Evolutionary conservation across 2,888 invertebrate genomes (phyloP).

Genomic region (Alloplasta piceator): DNA sequence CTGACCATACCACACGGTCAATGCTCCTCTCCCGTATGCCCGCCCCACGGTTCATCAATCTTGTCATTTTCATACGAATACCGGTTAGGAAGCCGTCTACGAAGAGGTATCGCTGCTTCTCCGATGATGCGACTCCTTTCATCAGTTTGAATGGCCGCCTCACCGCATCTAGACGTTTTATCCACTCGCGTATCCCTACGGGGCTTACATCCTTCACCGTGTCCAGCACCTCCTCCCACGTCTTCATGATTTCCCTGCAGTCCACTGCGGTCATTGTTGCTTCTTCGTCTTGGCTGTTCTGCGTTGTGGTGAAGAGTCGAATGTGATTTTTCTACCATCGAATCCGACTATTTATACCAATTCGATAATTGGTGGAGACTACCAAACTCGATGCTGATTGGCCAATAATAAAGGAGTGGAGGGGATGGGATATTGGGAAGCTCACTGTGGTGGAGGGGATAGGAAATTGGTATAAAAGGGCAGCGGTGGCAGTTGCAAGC

Average conservation of each 20-base stretch:
- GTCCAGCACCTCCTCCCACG: constrained; percentile 18
- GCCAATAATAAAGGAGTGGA: too few relatives aligned
- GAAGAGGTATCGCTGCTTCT: constrained; percentile 4
- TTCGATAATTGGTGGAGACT: too few relatives aligned
- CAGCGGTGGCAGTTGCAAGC: too few relatives aligned
- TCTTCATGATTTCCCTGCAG: constrained; percentile 17
- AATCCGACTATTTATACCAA: too few relatives aligned
- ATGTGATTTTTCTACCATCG: too few relatives aligned
- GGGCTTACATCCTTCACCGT: constrained; percentile 9
- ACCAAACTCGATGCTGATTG: too few relatives aligned
- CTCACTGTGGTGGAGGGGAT: too few relatives aligned
- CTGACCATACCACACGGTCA: too few relatives aligned
- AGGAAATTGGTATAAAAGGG: too few relatives aligned
- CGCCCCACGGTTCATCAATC: constrained; percentile 7
- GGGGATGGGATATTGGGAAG: too few relatives aligned
- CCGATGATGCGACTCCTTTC: constrained; percentile 1
- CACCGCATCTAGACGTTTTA: constrained; percentile 7
- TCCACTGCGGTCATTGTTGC: constrained; percentile 19
- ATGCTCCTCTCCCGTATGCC: constrained; percentile 1
- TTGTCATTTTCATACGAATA: background rate
- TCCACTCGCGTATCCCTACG: background rate
- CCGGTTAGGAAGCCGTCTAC: constrained; percentile 4
- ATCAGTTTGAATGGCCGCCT: background rate
- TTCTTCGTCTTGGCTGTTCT: background rate
- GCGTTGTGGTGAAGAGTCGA: too few relatives aligned